phyloP scores from a whole-genome alignment of 2,888 invertebrate genomes.

The Dicyrtomina minuta region DNA sequence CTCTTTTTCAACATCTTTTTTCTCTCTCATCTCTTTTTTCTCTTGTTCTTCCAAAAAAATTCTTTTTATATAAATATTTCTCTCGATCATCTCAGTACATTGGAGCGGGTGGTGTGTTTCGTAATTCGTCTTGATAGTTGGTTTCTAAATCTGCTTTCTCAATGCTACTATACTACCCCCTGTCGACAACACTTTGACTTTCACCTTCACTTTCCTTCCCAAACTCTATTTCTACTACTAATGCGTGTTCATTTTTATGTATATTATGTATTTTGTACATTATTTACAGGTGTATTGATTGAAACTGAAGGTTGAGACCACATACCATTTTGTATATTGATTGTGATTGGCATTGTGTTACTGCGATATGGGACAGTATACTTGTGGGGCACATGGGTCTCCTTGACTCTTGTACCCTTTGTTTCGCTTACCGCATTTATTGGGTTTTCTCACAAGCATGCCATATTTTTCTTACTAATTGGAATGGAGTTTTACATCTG shows the following conservation, averaged over 20 bases:
- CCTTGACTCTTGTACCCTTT: slow-evolving; percentile 1
- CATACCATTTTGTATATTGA: too few relatives aligned
- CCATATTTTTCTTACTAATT: slow-evolving; percentile 10
- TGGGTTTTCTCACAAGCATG: neutral
- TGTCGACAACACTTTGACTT: slow-evolving; percentile 9
- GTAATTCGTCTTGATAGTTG: neutral
- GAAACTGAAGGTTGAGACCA: too few relatives aligned
- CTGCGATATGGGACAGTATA: neutral
- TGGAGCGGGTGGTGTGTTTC: slow-evolving; percentile 1
- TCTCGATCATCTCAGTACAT: slow-evolving; percentile 17
- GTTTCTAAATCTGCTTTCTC: neutral
- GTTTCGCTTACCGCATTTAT: neutral
- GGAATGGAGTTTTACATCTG: neutral
- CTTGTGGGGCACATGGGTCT: neutral
- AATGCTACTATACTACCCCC: neutral
- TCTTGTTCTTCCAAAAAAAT: too few relatives aligned
- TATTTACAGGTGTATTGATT: too few relatives aligned
- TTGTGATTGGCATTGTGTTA: neutral
- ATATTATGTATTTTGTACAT: neutral
- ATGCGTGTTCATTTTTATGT: slow-evolving; percentile 38
- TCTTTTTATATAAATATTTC: slow-evolving; percentile 4
- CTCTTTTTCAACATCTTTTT: slow-evolving; percentile 22
- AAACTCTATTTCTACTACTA: slow-evolving; percentile 40
- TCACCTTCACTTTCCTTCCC: slow-evolving; percentile 45
- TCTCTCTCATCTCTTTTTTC: neutral